These are phyloP conservation scores for Miltochrista miniata DNA, from an alignment of 2,888 invertebrate species.

Conservation along the genomic window DNA sequence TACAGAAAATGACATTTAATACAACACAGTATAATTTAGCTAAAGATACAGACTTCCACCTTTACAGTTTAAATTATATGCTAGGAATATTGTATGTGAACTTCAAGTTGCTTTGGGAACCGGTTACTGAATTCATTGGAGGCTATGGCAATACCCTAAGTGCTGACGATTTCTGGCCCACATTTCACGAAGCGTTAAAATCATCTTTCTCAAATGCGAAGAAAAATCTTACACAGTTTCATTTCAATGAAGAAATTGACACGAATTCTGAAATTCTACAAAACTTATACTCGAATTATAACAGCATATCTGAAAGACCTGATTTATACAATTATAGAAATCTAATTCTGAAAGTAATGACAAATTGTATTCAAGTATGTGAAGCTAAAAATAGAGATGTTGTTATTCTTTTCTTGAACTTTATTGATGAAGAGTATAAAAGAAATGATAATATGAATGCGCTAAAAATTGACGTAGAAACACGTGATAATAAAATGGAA, in stretches of 20 bases:
- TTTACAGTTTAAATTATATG: slow-evolving; percentile 89
- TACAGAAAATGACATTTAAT: slow-evolving; percentile 89
- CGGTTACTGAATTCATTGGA: slow-evolving; percentile 89
- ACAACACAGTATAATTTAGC: slow-evolving; percentile 83
- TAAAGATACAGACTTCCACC: slow-evolving; percentile 82
- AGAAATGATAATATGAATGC: slow-evolving; percentile 64
- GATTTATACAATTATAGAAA: slow-evolving; percentile 91
- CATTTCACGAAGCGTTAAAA: slow-evolving; percentile 85
- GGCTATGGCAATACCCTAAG: slow-evolving; percentile 87
- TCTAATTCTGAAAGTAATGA: slow-evolving; percentile 92
- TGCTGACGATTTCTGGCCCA: slow-evolving; percentile 88
- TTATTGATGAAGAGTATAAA: slow-evolving; percentile 86
- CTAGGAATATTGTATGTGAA: slow-evolving; percentile 93
- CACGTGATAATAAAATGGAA: slow-evolving; percentile 74
- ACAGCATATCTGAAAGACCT: slow-evolving; percentile 81
- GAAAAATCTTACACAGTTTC: slow-evolving; percentile 57
- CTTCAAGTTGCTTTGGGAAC: slow-evolving; percentile 95
- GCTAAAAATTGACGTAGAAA: slow-evolving; percentile 83
- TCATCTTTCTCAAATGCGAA: slow-evolving; percentile 75
- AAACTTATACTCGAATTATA: slow-evolving; percentile 64
- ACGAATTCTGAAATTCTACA: slow-evolving; percentile 54
- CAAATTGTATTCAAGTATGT: slow-evolving; percentile 88
- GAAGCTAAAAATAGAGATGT: slow-evolving; percentile 92
- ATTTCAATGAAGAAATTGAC: slow-evolving; percentile 66
- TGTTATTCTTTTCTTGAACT: slow-evolving; percentile 90